Evolutionary conservation across 1,140 invertebrate species (phyloP), one percentile per base, ranked within the genome.

Genomic region (Pectinophora gossypiella): DNA sequence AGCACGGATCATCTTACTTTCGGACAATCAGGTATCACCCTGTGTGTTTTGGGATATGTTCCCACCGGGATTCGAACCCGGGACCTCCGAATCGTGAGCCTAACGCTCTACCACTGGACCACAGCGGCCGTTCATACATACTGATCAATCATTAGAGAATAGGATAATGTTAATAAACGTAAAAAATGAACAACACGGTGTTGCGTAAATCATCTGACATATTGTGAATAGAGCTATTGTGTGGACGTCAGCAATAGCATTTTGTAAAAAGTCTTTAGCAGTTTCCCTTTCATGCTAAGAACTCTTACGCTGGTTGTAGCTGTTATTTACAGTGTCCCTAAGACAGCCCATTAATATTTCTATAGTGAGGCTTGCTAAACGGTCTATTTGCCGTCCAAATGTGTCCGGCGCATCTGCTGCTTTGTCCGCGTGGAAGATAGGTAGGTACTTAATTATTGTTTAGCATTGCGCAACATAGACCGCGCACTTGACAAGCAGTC

Each of bases 281-380:
- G 27, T 32, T 32, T 32, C 27, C 27, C 27, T 32, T 32, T 32
- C 27, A 32, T 32, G n/a, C 27, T 2, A 12, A n/a, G 9, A 9
- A 32, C 36, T 12, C 36, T 16, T 5, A 27, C 23, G 12, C 23
- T 12, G 23, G 23, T 27, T 27, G 23, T 27, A 27, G 15, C 36
- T 12, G 36, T 40, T 15, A 40, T 40, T 32, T 40, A 18, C 16
- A 13, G n/a, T 40, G 36, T 40, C 2, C 36, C 16, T 40, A 40
- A 40, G 48, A 56, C 53, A 45, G 50, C 19, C 47, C 59, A 61
- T 61, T 56, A 61, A 61, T 61, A 56, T 56, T 45, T 52, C 19
- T 45, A 51, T 49, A 23, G 21, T 36, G 10, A 13, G 36, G 36
- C 7, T 40, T 40, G 36, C 36, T 18, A 40, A 40, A 40, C 16